These are phyloP conservation scores for Agrochola litura DNA, from an alignment of 2,888 invertebrate species.

Conservation along the genomic window DNA sequence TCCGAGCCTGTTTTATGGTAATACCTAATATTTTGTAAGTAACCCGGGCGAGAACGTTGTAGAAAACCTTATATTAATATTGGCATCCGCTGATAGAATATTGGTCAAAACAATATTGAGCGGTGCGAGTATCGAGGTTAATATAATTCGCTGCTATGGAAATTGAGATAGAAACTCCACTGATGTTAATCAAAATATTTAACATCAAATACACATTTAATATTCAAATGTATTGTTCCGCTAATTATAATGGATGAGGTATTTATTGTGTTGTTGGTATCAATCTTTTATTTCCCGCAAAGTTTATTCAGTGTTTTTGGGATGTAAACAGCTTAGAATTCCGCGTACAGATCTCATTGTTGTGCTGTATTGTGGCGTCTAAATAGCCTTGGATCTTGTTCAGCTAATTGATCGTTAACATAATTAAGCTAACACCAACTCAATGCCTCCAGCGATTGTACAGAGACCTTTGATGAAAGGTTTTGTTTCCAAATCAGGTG, in stretches of 20 bases:
- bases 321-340: slow-evolving; percentile 10
- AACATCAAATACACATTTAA: slow-evolving; percentile 24
- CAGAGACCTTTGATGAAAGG: slow-evolving; percentile 47
- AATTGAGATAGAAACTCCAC: slow-evolving; percentile 38
- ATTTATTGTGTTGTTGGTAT: slow-evolving; percentile 1
- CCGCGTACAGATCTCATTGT: slow-evolving; percentile 21
- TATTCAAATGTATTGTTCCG: slow-evolving; percentile 24
- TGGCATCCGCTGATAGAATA: slow-evolving; percentile 49
- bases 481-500: slow-evolving; percentile 57
- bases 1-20: slow-evolving; percentile 68
- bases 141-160: slow-evolving; percentile 41
- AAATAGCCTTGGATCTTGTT: slow-evolving; percentile 49
- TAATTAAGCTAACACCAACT: slow-evolving; percentile 52
- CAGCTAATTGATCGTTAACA: slow-evolving; percentile 61
- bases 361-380: slow-evolving; percentile 21
- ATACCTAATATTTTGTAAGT: slow-evolving; percentile 66
- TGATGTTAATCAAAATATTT: slow-evolving; percentile 35
- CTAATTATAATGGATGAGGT: slow-evolving; percentile 13
- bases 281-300: neutral
- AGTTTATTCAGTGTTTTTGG: neutral
- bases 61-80: slow-evolving; percentile 58
- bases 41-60: slow-evolving; percentile 48
- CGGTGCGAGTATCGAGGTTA: slow-evolving; percentile 40
- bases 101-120: slow-evolving; percentile 47
- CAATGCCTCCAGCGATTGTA: slow-evolving; percentile 48